A percentile compares a stretch with the other conserved stretches of the same genome.
Evolutionary conservation across 1,140 invertebrate species (phyloP).

Genomic region (Metaphire vulgaris): DNA sequence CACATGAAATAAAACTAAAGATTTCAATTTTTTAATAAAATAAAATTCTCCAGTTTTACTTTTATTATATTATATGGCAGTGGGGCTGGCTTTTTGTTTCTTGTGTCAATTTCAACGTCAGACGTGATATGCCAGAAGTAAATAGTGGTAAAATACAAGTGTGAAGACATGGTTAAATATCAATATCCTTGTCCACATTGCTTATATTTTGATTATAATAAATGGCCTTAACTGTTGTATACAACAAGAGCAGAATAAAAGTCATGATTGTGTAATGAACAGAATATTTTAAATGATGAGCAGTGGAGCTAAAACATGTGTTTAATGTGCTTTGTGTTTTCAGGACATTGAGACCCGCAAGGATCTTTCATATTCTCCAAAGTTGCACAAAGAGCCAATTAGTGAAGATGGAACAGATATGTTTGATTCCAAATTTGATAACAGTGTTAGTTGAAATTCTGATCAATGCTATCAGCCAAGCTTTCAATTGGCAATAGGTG

Average conservation of each 20-base stretch:
- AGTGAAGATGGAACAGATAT: not conserved
- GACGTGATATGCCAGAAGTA: too few relatives aligned
- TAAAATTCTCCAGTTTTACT: too few relatives aligned
- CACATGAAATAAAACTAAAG: too few relatives aligned
- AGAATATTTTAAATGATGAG: not conserved
- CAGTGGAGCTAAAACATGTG: not conserved
- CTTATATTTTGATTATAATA: not conserved
- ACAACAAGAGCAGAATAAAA: not conserved
- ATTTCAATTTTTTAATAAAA: too few relatives aligned
- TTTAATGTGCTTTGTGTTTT: too few relatives aligned
- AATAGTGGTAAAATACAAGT: not conserved
- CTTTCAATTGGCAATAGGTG: too few relatives aligned
- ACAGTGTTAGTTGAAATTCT: not conserved
- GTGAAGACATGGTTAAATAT: not conserved
- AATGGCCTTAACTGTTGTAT: not conserved
- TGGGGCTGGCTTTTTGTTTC: too few relatives aligned
- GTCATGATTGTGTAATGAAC: not conserved
- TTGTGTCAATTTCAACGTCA: too few relatives aligned
- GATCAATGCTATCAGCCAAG: too few relatives aligned
- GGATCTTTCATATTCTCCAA: not conserved
- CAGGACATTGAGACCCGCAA: not conserved
- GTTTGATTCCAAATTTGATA: not conserved
- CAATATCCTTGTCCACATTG: not conserved
- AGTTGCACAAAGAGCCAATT: not conserved
- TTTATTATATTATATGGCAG: too few relatives aligned